Evolutionary conservation across 2,888 invertebrate genomes (phyloP).

Genomic region (Liposcelis brunnea): DNA sequence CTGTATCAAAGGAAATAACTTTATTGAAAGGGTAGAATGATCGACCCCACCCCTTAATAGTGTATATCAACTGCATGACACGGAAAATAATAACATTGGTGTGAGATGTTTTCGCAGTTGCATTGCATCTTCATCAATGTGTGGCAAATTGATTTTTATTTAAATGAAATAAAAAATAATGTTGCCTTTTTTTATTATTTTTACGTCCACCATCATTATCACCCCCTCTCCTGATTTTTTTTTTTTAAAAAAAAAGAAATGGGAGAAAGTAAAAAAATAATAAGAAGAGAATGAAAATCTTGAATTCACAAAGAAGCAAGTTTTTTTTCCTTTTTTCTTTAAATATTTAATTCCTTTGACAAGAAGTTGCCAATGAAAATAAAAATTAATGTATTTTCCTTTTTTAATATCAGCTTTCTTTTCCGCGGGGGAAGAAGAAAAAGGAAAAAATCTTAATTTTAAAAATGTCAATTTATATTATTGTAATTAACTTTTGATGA

Average conservation of each 20-base stretch:
- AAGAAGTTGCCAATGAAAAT: constrained; percentile 6
- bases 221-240: background rate
- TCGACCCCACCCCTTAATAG: no score
- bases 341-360: background rate
- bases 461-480: background rate
- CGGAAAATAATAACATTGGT: no score
- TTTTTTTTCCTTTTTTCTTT: constrained; percentile 9
- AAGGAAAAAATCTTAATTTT: constrained; percentile 2
- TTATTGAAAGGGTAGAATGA: no score
- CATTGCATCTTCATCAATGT: no score
- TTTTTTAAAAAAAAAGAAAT: background rate
- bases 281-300: background rate
- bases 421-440: background rate
- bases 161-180: background rate
- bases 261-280: background rate
- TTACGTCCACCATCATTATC: no score
- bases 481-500: background rate
- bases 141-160: no score
- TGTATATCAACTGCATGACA: no score
- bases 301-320: constrained; percentile 1
- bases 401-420: constrained; percentile 3
- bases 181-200: background rate
- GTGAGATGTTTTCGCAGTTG: no score
- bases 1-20: no score
- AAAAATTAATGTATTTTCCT: constrained; percentile 5